Evolutionary conservation across 2,888 invertebrate genomes (phyloP).

Genomic region (Drosophila monieri): DNA sequence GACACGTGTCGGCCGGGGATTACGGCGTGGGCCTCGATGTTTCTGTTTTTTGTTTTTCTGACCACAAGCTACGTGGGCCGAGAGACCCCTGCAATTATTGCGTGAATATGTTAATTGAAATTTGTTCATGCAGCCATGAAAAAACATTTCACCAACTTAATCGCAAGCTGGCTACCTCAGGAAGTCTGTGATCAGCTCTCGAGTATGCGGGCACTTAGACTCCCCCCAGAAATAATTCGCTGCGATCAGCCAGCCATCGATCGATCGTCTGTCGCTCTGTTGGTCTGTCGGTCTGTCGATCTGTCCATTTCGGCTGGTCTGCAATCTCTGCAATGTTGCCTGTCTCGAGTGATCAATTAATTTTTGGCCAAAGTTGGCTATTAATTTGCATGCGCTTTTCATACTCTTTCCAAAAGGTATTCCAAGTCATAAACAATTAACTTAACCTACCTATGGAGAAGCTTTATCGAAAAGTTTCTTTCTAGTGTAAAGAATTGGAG

Average conservation of each 20-base stretch:
- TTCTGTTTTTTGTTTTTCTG: neutral
- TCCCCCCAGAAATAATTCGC: constrained; percentile 28
- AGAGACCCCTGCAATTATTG: constrained; percentile 66
- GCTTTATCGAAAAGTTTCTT: no score
- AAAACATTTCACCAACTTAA: constrained; percentile 60
- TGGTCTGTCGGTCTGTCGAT: constrained; percentile 52
- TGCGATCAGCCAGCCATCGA: constrained; percentile 47
- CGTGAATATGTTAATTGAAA: constrained; percentile 79
- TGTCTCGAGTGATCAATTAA: constrained; percentile 74
- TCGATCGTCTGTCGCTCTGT: constrained; percentile 53
- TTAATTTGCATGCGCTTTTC: constrained; percentile 74
- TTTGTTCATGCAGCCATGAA: constrained; percentile 60
- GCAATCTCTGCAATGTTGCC: constrained; percentile 58
- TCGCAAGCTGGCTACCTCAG: constrained; percentile 48
- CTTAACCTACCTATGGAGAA: no score
- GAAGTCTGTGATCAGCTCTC: constrained; percentile 47
- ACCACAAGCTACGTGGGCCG: constrained; percentile 31
- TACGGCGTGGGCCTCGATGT: constrained; percentile 36
- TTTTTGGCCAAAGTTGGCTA: constrained; percentile 71
- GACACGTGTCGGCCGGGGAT: constrained; percentile 63
- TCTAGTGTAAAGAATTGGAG: no score
- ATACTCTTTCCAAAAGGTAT: constrained; percentile 15
- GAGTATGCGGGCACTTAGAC: constrained; percentile 64
- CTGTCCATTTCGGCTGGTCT: constrained; percentile 53
- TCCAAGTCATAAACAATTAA: neutral